Base-by-base conservation (phyloP, 2,797 vertebrate species). In the Falco berigora region DNA sequence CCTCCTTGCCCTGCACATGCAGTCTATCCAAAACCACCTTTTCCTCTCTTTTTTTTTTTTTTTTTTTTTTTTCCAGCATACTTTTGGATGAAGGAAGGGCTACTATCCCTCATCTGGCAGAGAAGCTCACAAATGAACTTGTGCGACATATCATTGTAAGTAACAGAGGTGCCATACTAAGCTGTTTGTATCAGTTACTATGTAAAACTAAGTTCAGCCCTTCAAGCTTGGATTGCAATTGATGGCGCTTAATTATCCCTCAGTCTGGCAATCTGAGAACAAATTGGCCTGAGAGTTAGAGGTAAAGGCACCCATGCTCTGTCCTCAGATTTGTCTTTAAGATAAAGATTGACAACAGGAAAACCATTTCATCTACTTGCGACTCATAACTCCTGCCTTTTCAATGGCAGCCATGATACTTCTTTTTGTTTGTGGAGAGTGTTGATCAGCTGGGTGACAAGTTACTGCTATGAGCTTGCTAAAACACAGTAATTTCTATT, bases 71-170 rank as follows among this genome's bases (percentile, higher is more conserved):
- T 59, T 81, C 8, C 90, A 99, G 99, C 6, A 27, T 47, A 36
- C 95, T 99, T 38, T 90, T 98, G 78, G 62, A 98, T 3, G 98
- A 99, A 19, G 97, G 97, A 10, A 97, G 79, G 42, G 99, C 99
- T n/a, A 98, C 98, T 12, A 77, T 99, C 69, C 98, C 98, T n/a
- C 79, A 80, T 34, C 96, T 99, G 92, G 99, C 99, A 30, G 98
- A 98, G 67, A 98, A 98, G 74, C 98, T 99, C 76, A 99, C 98
- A 20, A 84, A 97, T 4, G 98, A 99, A 84, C 98, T 99, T 75
- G 99, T 99, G 90, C 64, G 89, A 49, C 99, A 99, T 88, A 99
- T 99, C 73, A 94, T 96, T 96, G 99, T 99, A 88, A 98, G 98
- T 67, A 55, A 14, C 8, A 34, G 32, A 40, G 42, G 8, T 42